Evolutionary conservation across 2,113 vertebrate genomes (phyloP).

Genomic region (pig (Sus scrofa)): DNA sequence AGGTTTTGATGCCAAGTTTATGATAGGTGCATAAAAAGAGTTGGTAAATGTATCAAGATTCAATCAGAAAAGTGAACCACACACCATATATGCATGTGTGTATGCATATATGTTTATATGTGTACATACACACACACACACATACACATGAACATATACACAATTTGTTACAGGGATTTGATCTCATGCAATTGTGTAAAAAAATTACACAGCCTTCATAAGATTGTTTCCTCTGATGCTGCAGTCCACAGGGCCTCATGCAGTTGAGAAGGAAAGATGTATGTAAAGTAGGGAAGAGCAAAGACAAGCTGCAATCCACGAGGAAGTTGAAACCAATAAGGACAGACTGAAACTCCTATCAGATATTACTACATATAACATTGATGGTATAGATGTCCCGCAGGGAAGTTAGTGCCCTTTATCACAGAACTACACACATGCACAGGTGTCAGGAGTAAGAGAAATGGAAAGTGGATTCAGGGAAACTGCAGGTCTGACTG

Average conservation of each 20-base stretch:
- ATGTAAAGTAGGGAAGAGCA: background rate
- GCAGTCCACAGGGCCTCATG: background rate
- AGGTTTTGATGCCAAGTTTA: slow-evolving; percentile 6
- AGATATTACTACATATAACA: background rate
- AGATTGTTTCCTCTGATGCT: background rate
- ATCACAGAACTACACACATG: background rate
- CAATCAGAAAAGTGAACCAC: background rate
- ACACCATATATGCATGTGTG: background rate
- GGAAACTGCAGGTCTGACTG: background rate
- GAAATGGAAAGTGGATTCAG: background rate
- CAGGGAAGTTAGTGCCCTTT: background rate
- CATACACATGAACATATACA: background rate
- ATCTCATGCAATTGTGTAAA: background rate
- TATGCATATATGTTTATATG: too few relatives aligned
- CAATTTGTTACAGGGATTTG: background rate
- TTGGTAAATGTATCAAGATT: background rate
- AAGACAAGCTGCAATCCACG: background rate
- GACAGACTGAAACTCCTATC: background rate
- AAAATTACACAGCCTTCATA: background rate
- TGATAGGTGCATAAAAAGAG: background rate
- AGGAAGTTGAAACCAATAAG: background rate
- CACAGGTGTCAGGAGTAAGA: background rate
- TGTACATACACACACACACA: background rate
- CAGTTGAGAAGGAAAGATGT: background rate
- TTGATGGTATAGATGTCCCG: background rate